Base-by-base conservation (phyloP, 2,888 invertebrate genomes). In the Pherbina coryleti region DNA sequence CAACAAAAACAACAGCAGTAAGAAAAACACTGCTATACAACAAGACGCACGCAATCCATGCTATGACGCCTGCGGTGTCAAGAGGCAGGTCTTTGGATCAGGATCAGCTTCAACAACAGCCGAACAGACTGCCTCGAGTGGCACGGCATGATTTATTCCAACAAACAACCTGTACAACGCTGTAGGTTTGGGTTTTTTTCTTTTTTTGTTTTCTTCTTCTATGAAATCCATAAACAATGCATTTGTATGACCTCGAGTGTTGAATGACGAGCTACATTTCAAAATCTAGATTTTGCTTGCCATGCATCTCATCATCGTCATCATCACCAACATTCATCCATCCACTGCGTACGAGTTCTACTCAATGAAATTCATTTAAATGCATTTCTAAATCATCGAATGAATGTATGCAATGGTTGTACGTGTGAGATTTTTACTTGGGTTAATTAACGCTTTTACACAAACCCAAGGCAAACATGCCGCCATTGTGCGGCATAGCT, bases 381-480 rank as follows among this genome's bases (percentile, higher is more conserved):
- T 74, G 62, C 73, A 51, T 74, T 64, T 37, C 14, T 28, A 60
- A n/a, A n/a, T 44, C 44, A 74, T 74, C 44, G 31, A 49, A 49
- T 17, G 31, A 49, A 49, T 17, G 28, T 31, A 28, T 67, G 67
- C 34, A 14, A 67, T 22, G n/a, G 49, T 75, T 28, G 77, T 55
- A 74, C 70, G 55, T 78, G 76, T 72, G 64, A 31, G 70, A 75
- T 75, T 75, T 67, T 31, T 55, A 67, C 66, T 75, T 25, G 53
- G 66, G 66, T 75, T 75, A 75, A 75, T 75, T 75, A 75, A 75
- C 75, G 66, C 67, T 75, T 64, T 67, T 34, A 28, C 55, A 19
- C 31, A 60, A 14, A 28, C 5, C 60, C 25, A 60, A 25, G 60
- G 14, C 55, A 22, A 55, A 7, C 19, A 55, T 22, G 55, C 19